Conservation (phyloP, 2,113 vertebrate genomes). For the Acrocephalus arundinaceus region DNA sequence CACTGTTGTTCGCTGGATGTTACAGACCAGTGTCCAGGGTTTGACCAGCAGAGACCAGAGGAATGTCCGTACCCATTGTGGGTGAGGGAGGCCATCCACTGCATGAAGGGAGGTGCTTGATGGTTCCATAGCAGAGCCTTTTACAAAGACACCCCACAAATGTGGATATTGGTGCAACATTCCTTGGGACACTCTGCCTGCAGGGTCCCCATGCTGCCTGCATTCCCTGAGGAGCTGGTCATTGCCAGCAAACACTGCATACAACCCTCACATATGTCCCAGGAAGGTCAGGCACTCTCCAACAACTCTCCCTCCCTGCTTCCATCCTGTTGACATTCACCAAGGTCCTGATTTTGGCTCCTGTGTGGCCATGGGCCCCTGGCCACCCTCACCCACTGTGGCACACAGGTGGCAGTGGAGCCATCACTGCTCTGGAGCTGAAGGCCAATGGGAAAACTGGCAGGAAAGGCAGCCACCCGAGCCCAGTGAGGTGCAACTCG, state of each 20-base stretch:
- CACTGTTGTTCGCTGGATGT: not conserved
- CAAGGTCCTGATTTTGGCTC: not conserved
- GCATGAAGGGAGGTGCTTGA: accelerated
- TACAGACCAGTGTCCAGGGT: not conserved
- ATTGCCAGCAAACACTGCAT: accelerated
- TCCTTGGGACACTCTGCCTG: not conserved
- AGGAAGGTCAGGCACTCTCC: not conserved
- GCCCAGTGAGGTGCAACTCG: accelerated
- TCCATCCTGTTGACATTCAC: not conserved
- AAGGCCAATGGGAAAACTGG: accelerated
- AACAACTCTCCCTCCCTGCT: not conserved
- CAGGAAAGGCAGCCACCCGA: not conserved
- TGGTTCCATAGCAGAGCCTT: not conserved
- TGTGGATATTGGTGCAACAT: accelerated
- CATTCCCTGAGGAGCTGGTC: not conserved
- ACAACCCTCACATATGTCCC: accelerated
- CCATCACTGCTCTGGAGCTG: accelerated
- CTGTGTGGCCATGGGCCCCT: not conserved
- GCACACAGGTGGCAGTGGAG: not conserved
- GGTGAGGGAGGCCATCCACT: not conserved
- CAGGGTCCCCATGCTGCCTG: accelerated
- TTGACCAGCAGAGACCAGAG: not conserved
- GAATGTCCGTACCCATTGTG: accelerated
- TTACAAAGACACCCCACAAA: not conserved
- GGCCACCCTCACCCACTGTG: accelerated